Base-by-base conservation (phyloP, 2,888 invertebrate species). In the Meteorus colon region DNA sequence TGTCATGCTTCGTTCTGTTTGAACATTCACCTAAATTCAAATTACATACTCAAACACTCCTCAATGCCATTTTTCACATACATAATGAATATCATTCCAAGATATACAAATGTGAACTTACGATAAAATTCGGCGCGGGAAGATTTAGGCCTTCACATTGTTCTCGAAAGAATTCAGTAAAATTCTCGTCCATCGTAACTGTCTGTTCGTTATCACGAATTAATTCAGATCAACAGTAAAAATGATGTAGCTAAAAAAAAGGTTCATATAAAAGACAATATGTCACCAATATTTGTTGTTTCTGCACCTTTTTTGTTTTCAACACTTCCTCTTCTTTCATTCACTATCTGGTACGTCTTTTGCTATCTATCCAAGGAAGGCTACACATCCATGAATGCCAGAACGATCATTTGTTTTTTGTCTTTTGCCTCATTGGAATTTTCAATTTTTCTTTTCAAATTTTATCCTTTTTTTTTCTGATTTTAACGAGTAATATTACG, bases 391-490 rank as follows among this genome's bases (percentile, higher is more conserved):
- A 55, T 63, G 16, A 34, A 63, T n/a, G 34, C n/a, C 4, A 34
- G 31, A 63, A 63, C 63, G 34, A 65, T 65, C 37, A 41, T 65
- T 65, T 37, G 65, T 65, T 41, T 55, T 65, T 65, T 41, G 24
- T 37, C 41, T 29, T 29, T 29, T 29, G 31, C 31, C 10, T 29
- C 62, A 62, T 62, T 62, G 12, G n/a, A 62, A 29, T 62, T 29
- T 29, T n/a, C 4, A 2, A 3, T 63, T 63, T 31, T 31, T 37
- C 6, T 41, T 19, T 34, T 37, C n/a, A 19, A 65, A 14, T 14
- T n/a, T 34, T 65, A 37, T 65, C 8, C n/a, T 1, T 41, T 34
- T 19, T n/a, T n/a, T n/a, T 37, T 19, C 5, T 14, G n/a, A 29
- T 19, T 10, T 6, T 19, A 65, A 31, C 34, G 12, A 19, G 31